Conservation (phyloP, 2,113 vertebrate species). For the Herpetotheres cachinnans region DNA sequence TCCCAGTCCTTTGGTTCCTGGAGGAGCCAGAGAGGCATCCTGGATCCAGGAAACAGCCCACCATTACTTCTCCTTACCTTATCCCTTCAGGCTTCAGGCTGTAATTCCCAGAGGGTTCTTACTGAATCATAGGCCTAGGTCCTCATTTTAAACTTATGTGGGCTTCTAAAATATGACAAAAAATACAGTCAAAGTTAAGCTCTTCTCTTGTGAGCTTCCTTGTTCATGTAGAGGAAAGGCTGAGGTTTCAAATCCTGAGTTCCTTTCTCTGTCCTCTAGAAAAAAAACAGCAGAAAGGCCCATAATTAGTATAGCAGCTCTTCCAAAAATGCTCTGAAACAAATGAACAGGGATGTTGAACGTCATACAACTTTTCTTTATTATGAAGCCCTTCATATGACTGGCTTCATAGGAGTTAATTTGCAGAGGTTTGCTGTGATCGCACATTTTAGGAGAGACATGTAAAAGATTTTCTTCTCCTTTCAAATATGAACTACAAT, state of each 20-base stretch:
- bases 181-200: not conserved
- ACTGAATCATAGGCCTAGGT: not conserved
- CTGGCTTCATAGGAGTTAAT: not conserved
- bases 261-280: not conserved
- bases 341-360: not conserved
- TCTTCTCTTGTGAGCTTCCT: not conserved
- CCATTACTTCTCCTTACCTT: not conserved
- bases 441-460: not conserved
- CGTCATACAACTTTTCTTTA: not conserved
- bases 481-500: not conserved
- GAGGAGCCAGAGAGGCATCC: not conserved
- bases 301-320: not conserved
- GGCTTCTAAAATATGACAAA: not conserved
- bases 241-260: not conserved
- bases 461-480: not conserved
- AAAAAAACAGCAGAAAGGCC: not conserved
- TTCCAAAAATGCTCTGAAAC: not conserved
- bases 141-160: not conserved
- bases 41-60: not conserved
- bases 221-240: not conserved
- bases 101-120: not conserved
- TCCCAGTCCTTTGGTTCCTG: not conserved
- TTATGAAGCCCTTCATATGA: not conserved
- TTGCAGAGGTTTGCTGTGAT: not conserved
- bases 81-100: not conserved